phyloP scores from a whole-genome alignment of 2,797 vertebrate species.

The Sebastes matsubarae region DNA sequence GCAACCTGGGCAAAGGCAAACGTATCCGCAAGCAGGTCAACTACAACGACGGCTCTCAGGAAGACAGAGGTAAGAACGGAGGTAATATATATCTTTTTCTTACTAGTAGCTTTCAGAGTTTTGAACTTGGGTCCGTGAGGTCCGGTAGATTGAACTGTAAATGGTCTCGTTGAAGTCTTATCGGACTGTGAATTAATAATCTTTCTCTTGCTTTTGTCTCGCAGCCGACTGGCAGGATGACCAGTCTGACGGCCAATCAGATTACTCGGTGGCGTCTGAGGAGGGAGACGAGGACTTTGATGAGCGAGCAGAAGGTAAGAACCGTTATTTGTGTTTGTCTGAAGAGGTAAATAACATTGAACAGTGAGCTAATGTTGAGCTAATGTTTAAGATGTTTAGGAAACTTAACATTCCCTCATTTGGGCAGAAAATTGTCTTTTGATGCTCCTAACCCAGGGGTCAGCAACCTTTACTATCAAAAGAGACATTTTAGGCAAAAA shows the following conservation, averaged over 20 bases:
- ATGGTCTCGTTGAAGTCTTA: too few species aligned
- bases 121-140: background rate
- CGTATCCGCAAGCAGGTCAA: constrained; percentile 99
- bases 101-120: background rate
- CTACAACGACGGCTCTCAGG: constrained; percentile 98
- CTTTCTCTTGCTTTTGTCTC: background rate
- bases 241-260: constrained; percentile 98
- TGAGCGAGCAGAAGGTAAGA: constrained; percentile 92
- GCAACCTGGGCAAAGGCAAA: constrained; percentile 97
- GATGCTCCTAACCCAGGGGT: background rate
- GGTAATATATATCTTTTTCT: background rate
- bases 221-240: constrained; percentile 97
- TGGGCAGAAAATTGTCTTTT: too few species aligned
- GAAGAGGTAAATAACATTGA: background rate
- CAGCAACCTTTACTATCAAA: too few species aligned
- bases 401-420: background rate
- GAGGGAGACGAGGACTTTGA: constrained; percentile 99
- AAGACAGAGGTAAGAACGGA: constrained; percentile 90
- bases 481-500: too few species aligned
- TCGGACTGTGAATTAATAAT: background rate
- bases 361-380: background rate
- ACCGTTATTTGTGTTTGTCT: background rate
- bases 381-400: background rate
- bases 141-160: background rate
- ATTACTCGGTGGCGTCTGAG: constrained; percentile 98